These are phyloP conservation scores for Corynorhinus townsendii DNA, from an alignment of 2,113 vertebrate species.

Conservation along the genomic window DNA sequence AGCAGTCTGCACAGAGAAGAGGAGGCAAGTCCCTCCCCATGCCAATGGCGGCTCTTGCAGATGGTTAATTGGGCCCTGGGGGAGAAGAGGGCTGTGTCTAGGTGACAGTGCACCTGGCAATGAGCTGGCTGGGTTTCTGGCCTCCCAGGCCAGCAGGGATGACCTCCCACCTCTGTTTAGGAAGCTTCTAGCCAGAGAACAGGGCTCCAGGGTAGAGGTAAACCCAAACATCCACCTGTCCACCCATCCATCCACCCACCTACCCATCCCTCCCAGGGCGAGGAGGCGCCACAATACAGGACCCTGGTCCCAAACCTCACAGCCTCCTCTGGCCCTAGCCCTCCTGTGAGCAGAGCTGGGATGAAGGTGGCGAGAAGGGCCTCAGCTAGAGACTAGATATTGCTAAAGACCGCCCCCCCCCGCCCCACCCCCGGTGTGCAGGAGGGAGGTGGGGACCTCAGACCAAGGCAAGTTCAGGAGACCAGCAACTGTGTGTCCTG, in stretches of 20 bases:
- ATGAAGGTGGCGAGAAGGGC: not conserved
- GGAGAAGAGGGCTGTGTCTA: not conserved
- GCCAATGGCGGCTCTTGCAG: conserved; percentile 62
- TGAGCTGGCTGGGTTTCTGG: not conserved
- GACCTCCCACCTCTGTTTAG: not conserved
- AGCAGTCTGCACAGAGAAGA: conserved; percentile 71
- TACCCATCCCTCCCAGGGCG: not conserved
- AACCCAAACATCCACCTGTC: not conserved
- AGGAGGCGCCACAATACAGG: not conserved
- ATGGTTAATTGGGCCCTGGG: conserved; percentile 72
- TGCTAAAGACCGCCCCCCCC: accelerated
- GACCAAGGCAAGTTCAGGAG: not conserved
- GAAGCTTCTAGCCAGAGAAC: not conserved
- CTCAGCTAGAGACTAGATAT: not conserved
- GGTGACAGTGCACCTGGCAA: not conserved
- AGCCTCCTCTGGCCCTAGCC: not conserved
- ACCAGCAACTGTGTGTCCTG: not conserved
- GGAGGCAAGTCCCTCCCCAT: conserved; percentile 45
- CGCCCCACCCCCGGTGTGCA: accelerated
- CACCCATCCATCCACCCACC: not conserved
- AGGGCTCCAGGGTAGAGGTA: not conserved
- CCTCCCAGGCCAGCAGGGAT: not conserved
- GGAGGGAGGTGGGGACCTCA: not conserved
- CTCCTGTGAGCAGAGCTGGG: not conserved
- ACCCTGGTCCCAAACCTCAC: not conserved